Conservation (phyloP, 2,113 vertebrate species). For the Actenoides hombroni region DNA sequence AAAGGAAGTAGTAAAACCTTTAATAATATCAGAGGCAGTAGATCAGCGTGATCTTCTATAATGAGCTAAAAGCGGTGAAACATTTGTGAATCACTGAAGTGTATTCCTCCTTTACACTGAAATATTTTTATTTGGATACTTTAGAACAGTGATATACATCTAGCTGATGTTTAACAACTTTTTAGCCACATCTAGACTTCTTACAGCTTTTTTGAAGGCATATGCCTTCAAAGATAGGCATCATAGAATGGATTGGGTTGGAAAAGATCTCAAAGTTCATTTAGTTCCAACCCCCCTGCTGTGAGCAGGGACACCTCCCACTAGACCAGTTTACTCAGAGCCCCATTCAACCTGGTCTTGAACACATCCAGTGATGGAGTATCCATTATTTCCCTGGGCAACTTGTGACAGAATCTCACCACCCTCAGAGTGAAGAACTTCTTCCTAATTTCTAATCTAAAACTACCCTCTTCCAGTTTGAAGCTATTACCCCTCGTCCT, state of each 20-base stretch:
- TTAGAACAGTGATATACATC: not conserved
- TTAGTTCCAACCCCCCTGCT: too few species aligned
- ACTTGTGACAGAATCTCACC: too few species aligned
- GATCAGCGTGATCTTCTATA: not conserved
- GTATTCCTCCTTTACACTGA: constrained; percentile 19
- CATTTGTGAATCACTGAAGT: not conserved
- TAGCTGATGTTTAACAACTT: not conserved
- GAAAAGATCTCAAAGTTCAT: not conserved
- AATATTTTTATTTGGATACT: constrained; percentile 17
- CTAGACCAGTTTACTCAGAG: too few species aligned
- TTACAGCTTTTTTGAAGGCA: not conserved
- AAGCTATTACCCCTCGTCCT: too few species aligned
- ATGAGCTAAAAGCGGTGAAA: not conserved
- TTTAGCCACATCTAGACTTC: not conserved
- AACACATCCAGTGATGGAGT: too few species aligned
- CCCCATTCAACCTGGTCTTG: too few species aligned
- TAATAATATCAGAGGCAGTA: constrained; percentile 32
- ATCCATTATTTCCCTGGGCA: too few species aligned
- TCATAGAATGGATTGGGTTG: too few species aligned
- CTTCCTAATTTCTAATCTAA: too few species aligned
- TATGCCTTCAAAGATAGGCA: not conserved
- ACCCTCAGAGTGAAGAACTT: too few species aligned
- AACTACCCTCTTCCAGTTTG: too few species aligned
- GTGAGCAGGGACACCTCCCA: too few species aligned
- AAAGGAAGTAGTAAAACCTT: constrained; percentile 34